phyloP scores from a whole-genome alignment of 2,888 invertebrate species.

The Schizaphis graminum region DNA sequence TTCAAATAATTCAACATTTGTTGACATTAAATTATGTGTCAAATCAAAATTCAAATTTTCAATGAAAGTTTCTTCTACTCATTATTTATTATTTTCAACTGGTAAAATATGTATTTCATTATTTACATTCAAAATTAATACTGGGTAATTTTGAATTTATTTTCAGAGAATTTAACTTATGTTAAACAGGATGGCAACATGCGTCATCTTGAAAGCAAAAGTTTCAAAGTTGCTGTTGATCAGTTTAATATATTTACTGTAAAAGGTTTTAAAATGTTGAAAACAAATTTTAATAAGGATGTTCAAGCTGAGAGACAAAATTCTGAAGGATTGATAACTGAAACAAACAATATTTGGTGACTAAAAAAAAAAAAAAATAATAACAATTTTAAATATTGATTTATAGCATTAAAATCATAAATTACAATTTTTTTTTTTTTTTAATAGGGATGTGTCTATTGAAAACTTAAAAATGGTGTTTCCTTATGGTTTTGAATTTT shows the following conservation, averaged over 20 bases:
- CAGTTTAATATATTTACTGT: constrained; percentile 81
- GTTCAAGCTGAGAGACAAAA: constrained; percentile 81
- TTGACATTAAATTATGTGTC: constrained; percentile 43
- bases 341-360: constrained; percentile 82
- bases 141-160: not conserved
- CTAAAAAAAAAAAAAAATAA: constrained; percentile 69
- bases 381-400: not conserved
- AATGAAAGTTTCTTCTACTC: constrained; percentile 78
- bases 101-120: constrained; percentile 72
- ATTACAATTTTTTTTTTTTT: constrained; percentile 63
- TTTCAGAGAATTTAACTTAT: constrained; percentile 60
- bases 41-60: constrained; percentile 74
- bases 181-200: constrained; percentile 68
- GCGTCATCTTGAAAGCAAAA: constrained; percentile 67
- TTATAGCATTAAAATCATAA: constrained; percentile 8
- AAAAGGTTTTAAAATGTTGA: constrained; percentile 78
- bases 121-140: not conserved
- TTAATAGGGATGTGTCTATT: constrained; percentile 75
- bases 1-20: constrained; percentile 10
- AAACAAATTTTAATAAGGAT: constrained; percentile 76
- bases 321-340: constrained; percentile 79
- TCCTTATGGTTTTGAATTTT: constrained; percentile 89
- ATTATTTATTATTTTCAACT: constrained; percentile 78
- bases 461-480: constrained; percentile 81
- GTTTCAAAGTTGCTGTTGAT: constrained; percentile 75